A percentile compares a stretch with the other conserved stretches of the same genome.
Evolutionary conservation across 2,888 invertebrate genomes (phyloP).

Genomic region (Callosobruchus maculatus): DNA sequence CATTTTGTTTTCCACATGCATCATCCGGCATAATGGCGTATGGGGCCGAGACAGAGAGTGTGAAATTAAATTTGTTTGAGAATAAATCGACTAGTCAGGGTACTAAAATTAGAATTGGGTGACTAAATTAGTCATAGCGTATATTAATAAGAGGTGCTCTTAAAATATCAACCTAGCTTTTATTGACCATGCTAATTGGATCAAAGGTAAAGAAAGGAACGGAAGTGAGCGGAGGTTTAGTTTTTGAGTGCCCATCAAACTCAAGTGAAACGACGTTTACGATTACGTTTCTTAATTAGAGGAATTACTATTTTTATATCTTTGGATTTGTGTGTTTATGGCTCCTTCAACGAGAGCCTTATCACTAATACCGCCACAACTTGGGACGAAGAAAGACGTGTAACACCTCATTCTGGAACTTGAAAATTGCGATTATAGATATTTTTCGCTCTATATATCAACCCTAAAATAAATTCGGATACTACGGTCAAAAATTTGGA

Average conservation of each 20-base stretch:
- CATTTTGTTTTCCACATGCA: constrained; percentile 2
- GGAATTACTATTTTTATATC: not conserved
- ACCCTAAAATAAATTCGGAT: no score
- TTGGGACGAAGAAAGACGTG: no score
- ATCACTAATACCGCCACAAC: no score
- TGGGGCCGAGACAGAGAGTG: not conserved
- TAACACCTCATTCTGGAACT: no score
- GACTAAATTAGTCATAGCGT: constrained; percentile 6
- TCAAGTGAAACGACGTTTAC: not conserved
- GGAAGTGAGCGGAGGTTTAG: not conserved
- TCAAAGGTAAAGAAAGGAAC: not conserved
- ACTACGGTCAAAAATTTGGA: no score
- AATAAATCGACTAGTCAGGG: constrained; percentile 5
- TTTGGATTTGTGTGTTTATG: not conserved
- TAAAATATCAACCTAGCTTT: not conserved
- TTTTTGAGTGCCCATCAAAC: not conserved
- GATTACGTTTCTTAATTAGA: not conserved
- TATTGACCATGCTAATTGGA: not conserved
- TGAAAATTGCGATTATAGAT: no score
- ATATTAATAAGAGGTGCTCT: not conserved
- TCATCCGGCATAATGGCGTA: not conserved
- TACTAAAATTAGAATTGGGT: constrained; percentile 4
- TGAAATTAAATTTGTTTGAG: constrained; percentile 7
- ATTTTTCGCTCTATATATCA: no score
- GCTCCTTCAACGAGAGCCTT: no score